phyloP scores from a whole-genome alignment of 2,797 vertebrate genomes.

The Enteromius fasciolatus region DNA sequence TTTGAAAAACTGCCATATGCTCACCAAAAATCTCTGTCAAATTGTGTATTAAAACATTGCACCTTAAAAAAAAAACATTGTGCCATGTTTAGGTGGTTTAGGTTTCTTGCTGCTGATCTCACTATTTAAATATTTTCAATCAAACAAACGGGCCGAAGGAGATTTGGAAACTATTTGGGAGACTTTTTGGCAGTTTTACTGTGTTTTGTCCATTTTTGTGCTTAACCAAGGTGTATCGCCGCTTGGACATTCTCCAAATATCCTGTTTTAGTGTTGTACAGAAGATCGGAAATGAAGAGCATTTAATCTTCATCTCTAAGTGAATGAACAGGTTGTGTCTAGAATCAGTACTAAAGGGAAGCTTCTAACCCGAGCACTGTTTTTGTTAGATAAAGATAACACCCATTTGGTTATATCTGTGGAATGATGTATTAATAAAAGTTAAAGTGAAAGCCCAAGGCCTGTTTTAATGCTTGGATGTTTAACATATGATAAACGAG shows the following conservation, averaged over 20 bases:
- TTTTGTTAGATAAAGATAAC: conserved; percentile 60
- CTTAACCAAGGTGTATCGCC: background rate
- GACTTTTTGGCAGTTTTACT: background rate
- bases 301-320: background rate
- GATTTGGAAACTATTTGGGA: background rate
- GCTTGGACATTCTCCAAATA: background rate
- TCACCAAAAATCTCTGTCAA: background rate
- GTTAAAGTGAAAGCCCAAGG: conserved; percentile 68
- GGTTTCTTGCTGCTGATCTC: background rate
- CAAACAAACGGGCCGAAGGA: background rate
- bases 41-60: background rate
- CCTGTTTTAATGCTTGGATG: conserved; percentile 15
- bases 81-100: background rate
- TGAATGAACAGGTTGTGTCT: conserved; percentile 1
- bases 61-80: background rate
- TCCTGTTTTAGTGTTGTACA: background rate
- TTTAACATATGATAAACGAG: background rate
- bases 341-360: conserved; percentile 7
- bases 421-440: conserved; percentile 83
- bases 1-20: no score
- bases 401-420: conserved; percentile 75
- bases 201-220: background rate
- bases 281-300: background rate
- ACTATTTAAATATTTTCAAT: background rate
- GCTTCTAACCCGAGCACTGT: conserved; percentile 37